Percentiles rank a stretch among this genome's conserved stretches.
phyloP scores from a whole-genome alignment of 2,113 vertebrate genomes.

The Chauna torquata region DNA sequence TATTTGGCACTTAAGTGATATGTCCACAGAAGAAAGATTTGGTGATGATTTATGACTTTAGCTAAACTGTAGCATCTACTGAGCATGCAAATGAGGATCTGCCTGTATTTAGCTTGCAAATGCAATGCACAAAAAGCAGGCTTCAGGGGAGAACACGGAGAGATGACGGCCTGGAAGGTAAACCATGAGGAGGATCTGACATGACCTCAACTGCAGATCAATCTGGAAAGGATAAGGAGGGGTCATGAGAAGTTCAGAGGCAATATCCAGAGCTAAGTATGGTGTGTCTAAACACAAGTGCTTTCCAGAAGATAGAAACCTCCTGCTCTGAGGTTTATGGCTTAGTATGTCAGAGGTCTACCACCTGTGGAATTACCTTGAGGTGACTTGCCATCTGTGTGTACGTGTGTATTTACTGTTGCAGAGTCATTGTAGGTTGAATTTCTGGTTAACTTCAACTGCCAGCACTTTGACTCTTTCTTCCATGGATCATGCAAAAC shows the following conservation, averaged over 20 bases:
- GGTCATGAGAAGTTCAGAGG: not conserved
- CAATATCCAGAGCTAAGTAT: not conserved
- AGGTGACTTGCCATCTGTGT: not conserved
- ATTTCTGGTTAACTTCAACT: not conserved
- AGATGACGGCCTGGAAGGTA: not conserved
- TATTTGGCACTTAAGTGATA: not conserved
- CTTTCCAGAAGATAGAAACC: not conserved
- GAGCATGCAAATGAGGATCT: not conserved
- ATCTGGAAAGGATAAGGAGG: not conserved
- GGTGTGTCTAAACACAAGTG: not conserved
- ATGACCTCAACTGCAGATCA: not conserved
- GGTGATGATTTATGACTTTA: not conserved
- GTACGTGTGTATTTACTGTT: not conserved
- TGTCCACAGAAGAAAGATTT: not conserved
- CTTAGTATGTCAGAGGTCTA: not conserved
- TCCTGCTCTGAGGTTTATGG: not conserved
- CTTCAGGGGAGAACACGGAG: not conserved
- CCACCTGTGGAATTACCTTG: not conserved
- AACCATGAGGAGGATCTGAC: fast-evolving
- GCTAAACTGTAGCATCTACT: not conserved
- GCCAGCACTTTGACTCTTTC: not conserved
- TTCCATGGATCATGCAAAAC: not conserved
- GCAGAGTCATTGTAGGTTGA: not conserved
- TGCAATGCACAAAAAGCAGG: not conserved
- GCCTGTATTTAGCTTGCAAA: not conserved